These are phyloP conservation scores for Neogobius melanostomus DNA, from an alignment of 2,113 vertebrate genomes.

Conservation along the genomic window DNA sequence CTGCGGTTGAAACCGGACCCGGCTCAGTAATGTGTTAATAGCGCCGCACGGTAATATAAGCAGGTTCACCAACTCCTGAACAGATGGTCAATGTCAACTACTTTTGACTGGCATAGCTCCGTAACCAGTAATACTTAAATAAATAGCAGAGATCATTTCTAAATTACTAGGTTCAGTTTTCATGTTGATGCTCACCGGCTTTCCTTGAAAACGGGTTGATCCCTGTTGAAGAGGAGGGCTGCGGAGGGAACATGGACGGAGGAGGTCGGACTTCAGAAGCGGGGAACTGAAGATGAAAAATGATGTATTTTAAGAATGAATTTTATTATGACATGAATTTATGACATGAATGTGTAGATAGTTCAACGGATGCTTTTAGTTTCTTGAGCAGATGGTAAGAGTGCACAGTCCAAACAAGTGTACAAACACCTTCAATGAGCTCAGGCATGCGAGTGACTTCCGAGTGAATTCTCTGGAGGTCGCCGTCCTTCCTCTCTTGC, in stretches of 20 bases:
- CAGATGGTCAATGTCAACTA: background rate
- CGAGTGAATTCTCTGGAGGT: too few relatives aligned
- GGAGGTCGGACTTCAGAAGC: background rate
- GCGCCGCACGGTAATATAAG: background rate
- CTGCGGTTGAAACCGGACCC: slow-evolving; percentile 20
- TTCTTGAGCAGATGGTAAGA: background rate
- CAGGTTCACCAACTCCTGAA: background rate
- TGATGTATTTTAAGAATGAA: slow-evolving; percentile 11
- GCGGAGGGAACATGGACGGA: slow-evolving; percentile 11
- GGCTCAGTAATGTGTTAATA: slow-evolving; percentile 5
- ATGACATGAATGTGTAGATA: too few relatives aligned
- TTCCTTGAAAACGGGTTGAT: slow-evolving; percentile 59
- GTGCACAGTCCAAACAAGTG: background rate
- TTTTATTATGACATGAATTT: background rate
- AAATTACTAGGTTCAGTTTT: too few relatives aligned
- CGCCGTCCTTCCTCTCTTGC: too few relatives aligned
- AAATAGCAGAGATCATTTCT: background rate
- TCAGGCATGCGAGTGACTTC: too few relatives aligned
- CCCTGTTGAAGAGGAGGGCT: slow-evolving; percentile 30
- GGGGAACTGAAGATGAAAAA: slow-evolving; percentile 53
- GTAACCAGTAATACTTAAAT: too few relatives aligned
- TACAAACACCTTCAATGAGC: too few relatives aligned
- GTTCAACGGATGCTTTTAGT: too few relatives aligned
- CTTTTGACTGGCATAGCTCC: background rate
- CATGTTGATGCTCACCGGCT: slow-evolving; percentile 58